These are phyloP conservation scores for Pedionomus torquatus DNA, from an alignment of 2,113 vertebrate species.

Conservation along the genomic window DNA sequence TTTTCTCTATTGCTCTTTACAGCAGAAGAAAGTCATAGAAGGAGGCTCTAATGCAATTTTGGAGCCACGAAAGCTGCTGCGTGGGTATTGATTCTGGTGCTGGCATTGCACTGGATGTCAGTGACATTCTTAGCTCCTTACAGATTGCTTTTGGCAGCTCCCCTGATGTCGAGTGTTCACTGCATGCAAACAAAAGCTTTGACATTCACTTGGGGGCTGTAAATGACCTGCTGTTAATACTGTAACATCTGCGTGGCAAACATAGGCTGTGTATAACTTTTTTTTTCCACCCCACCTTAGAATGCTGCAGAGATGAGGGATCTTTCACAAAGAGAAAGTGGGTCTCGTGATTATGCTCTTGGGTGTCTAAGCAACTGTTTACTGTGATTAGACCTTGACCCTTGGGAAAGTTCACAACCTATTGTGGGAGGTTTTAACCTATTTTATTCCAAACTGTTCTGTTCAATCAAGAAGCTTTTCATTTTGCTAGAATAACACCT, in stretches of 20 bases:
- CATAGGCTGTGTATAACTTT: background rate
- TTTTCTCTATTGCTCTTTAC: background rate
- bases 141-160: conserved; percentile 54
- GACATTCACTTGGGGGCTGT: conserved; percentile 27
- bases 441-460: background rate
- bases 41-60: background rate
- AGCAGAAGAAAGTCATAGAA: background rate
- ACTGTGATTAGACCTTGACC: background rate
- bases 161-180: background rate
- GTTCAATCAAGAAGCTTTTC: background rate
- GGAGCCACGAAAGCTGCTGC: fast-evolving
- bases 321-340: background rate
- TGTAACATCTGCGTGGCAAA: background rate
- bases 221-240: background rate
- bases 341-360: background rate
- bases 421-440: background rate
- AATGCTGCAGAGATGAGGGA: background rate
- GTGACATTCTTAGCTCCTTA: background rate
- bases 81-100: background rate
- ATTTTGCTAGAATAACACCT: background rate
- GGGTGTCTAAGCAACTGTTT: background rate
- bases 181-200: conserved; percentile 46
- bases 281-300: background rate
- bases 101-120: background rate
- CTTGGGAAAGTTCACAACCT: background rate